phyloP scores from a whole-genome alignment of 2,113 vertebrate genomes.

The Stegastes partitus region DNA sequence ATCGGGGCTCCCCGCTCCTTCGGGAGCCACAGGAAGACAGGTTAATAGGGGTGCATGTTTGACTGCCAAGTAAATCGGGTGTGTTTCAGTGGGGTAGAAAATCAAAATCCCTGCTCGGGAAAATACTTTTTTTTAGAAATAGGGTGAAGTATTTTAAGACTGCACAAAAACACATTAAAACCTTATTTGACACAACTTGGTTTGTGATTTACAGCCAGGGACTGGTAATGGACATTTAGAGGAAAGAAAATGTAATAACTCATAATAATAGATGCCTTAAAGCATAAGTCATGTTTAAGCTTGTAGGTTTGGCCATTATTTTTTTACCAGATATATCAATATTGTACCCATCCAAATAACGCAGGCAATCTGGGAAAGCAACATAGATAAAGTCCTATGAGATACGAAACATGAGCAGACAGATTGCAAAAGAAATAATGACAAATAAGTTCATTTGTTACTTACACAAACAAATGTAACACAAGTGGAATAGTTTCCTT shows the following conservation, averaged over 20 bases:
- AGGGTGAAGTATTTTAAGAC: background rate
- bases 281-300: too few species aligned
- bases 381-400: too few species aligned
- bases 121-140: background rate
- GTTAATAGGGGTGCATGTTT: conserved; percentile 72
- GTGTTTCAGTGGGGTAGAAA: conserved; percentile 21
- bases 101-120: conserved; percentile 9
- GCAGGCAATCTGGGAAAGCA: too few species aligned
- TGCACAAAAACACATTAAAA: background rate
- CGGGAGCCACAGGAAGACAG: conserved; percentile 49
- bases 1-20: conserved; percentile 5
- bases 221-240: background rate
- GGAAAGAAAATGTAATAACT: too few species aligned
- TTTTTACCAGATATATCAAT: too few species aligned
- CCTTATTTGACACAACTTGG: background rate
- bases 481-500: too few species aligned
- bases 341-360: too few species aligned
- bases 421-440: too few species aligned
- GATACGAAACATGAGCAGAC: too few species aligned
- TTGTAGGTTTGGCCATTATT: background rate
- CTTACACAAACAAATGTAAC: too few species aligned
- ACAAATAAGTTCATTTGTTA: too few species aligned
- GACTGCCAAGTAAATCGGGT: conserved; percentile 51
- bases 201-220: background rate
- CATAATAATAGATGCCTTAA: too few species aligned